These are phyloP conservation scores for Lepidocolaptes lacrymiger DNA, from an alignment of 2,797 vertebrate species.

Conservation along the genomic window DNA sequence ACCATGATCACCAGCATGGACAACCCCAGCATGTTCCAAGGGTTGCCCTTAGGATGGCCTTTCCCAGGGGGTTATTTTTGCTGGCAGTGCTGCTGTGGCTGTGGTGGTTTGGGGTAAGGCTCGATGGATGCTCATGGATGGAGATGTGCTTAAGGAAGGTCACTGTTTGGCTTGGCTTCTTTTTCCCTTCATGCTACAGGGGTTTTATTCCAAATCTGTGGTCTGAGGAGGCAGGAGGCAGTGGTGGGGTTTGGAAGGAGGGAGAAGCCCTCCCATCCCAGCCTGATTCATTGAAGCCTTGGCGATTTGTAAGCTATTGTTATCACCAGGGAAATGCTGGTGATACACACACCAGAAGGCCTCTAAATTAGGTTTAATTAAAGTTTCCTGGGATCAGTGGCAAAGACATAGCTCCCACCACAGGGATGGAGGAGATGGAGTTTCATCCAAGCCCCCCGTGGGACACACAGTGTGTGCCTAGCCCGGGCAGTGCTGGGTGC, in stretches of 20 bases:
- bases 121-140: fast-evolving
- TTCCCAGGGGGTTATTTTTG: neutral
- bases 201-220: neutral
- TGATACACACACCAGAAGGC: neutral
- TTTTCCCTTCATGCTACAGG: fast-evolving
- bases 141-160: neutral
- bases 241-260: neutral
- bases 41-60: neutral
- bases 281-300: neutral
- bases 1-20: fast-evolving
- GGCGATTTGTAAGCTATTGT: neutral
- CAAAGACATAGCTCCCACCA: neutral
- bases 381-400: neutral
- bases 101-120: neutral
- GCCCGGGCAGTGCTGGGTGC: neutral
- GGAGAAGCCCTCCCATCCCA: neutral
- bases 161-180: neutral
- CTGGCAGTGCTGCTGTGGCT: neutral
- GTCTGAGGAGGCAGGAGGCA: neutral
- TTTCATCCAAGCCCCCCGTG: neutral
- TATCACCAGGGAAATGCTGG: neutral
- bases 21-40: fast-evolving
- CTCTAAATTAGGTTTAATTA: neutral
- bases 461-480: neutral
- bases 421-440: fast-evolving